Evolutionary conservation across 2,113 vertebrate species (phyloP), one percentile per base, ranked within the genome.

Genomic region (Dascyllus trimaculatus): DNA sequence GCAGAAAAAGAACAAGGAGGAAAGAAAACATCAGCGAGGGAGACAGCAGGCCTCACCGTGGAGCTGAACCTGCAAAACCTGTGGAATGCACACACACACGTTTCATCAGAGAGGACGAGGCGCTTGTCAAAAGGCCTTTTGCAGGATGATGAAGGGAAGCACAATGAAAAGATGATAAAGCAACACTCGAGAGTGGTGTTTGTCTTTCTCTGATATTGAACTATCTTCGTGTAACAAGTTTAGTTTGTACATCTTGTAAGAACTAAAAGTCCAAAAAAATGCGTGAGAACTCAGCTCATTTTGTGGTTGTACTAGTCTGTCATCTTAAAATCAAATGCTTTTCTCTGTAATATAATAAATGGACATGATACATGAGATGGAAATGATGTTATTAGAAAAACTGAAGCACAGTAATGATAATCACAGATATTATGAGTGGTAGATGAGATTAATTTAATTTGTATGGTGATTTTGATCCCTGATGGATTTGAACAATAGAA

Each of bases 41-140:
- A 40, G 57, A 25, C 4, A 10, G 40, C 52, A 49, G 62, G 52
- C 62, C 54, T n/a, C 15, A 29, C 29, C 46, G 18, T 9, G 21
- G 54, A 49, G 51, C 25, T 75, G 25, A 21, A 51, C 63, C 59
- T 66, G n/a, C 52, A 22, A 77, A 75, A 48, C 43, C 35, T 66
- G 69, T 75, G 70, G 56, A 75, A 68, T 51, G 72, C 21, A 21
- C 11, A 45, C 38, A 26, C 11, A 49, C 56, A 29, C 0, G 13
- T 38, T 49, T 52, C 38, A 53, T 75, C 45, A 19, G 10, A 24
- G 29, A 64, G n/a, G 43, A 54, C 9, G 15, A 29, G 40, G 40
- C 29, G 25, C 45, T 49, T 29, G 26, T 58, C n/a, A 45, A 73
- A 70, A 62, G 51, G 52, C 48, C 22, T 1, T 14, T 71, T 25